A percentile compares a stretch with the other conserved stretches of the same genome.
These are phyloP conservation scores for Cariama cristata DNA, from an alignment of 2,113 vertebrate genomes.

Conservation along the genomic window DNA sequence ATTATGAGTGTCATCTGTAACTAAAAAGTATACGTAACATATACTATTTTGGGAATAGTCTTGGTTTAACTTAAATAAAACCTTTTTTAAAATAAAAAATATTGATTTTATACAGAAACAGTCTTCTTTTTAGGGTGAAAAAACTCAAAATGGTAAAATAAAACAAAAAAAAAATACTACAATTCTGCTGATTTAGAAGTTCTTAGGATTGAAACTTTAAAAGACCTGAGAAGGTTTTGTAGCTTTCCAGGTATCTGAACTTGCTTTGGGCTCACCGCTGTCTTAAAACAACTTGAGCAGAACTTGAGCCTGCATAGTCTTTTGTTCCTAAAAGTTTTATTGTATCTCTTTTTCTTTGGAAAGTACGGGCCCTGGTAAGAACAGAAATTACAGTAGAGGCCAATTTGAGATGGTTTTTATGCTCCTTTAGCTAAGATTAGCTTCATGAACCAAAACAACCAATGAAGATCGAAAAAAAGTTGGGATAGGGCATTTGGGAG, in stretches of 20 bases:
- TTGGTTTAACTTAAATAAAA: background rate
- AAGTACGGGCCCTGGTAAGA: background rate
- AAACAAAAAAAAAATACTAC: rapidly evolving
- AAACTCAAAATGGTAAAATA: rapidly evolving
- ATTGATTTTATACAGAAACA: background rate
- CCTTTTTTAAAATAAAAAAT: rapidly evolving
- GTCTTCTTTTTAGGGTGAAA: background rate
- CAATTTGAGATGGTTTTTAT: background rate
- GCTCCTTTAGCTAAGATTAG: background rate
- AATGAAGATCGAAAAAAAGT: background rate
- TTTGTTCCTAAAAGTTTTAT: background rate
- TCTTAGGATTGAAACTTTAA: background rate
- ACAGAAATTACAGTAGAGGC: background rate
- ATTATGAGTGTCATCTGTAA: background rate
- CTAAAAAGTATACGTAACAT: background rate
- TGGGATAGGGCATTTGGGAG: background rate
- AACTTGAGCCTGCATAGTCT: background rate
- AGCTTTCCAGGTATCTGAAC: background rate
- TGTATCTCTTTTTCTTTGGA: background rate
- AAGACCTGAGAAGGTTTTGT: background rate
- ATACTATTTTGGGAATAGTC: background rate
- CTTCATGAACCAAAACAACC: conserved; percentile 25
- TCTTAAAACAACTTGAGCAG: background rate
- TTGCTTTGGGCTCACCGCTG: background rate
- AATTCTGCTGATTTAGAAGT: background rate